These are phyloP conservation scores for Amiota mariae DNA, from an alignment of 2,888 invertebrate species.

Conservation along the genomic window DNA sequence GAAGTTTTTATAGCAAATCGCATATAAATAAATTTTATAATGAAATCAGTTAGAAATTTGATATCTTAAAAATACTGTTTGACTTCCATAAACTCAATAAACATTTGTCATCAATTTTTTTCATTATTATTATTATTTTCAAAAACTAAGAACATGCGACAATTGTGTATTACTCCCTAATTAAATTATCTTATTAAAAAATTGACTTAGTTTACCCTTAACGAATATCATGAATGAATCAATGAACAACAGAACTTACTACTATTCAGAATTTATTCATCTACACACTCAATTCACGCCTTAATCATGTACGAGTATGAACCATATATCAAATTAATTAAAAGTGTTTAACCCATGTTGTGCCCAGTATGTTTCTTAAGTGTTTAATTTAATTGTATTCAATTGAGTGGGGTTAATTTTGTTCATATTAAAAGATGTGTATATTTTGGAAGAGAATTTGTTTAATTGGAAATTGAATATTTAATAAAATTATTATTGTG, in stretches of 20 bases:
- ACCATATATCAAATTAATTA: constrained; percentile 45
- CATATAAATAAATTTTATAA: too few species aligned
- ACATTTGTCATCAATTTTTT: too few species aligned
- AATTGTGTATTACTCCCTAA: not conserved
- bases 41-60: too few species aligned
- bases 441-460: not conserved
- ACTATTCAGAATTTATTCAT: too few species aligned
- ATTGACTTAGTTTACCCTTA: constrained; percentile 21
- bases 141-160: too few species aligned
- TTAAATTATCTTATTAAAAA: constrained; percentile 24
- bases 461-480: constrained; percentile 23
- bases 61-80: too few species aligned
- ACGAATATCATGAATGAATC: not conserved
- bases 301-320: not conserved
- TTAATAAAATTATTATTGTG: not conserved
- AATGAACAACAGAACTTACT: too few species aligned
- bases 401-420: constrained; percentile 43
- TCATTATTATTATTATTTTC: too few species aligned
- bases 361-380: constrained; percentile 47
- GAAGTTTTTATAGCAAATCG: too few species aligned
- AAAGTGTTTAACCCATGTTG: constrained; percentile 51
- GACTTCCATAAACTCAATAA: too few species aligned
- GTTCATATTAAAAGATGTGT: constrained; percentile 3
- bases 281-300: too few species aligned
- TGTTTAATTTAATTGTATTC: constrained; percentile 58